Base-by-base conservation (phyloP, 2,888 invertebrate species). In the Drosophila ustulata region DNA sequence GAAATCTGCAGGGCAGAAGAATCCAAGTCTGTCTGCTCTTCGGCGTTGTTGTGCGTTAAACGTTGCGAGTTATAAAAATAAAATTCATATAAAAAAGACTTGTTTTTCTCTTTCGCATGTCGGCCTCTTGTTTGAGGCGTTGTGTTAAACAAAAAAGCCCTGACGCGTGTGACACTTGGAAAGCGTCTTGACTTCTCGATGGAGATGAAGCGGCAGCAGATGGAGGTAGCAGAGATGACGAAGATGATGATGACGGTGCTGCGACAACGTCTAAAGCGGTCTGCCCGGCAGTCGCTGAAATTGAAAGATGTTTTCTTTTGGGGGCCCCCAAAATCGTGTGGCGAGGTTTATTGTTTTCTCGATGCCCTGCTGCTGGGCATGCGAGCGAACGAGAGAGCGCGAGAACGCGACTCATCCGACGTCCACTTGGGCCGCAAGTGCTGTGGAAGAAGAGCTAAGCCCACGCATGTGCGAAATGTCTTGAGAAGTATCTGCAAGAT, bases 151-250 rank as follows among this genome's bases (percentile, higher is more conserved):
- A 78, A 75, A 80, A 75, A 77, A 70, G 51, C 65, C 68, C 77
- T 75, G 84, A 68, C 75, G 84, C 77, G 75, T 86, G 77, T 77
- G 81, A 76, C 86, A 83, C 57, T 59, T 78, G 83, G 59, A 75
- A 65, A 80, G 69, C 58, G 62, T 56, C 58, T 57, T 71, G 68
- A 67, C 68, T 82, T 64, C 69, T 71, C 56, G 34, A n/a, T 51
- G 51, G 45, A 18, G 43, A 51, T 49, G 47, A 39, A 13, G 59
- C 28, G 18, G 46, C 25, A 43, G 55, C 6, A 18, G 47, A 3
- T 18, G 41, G 18, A 18, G 9, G 37, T 6, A 18, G 26, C 9
- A 13, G 53, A 23, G 45, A 26, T 39, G 69, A 32, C 34, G 59
- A 53, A 50, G 71, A 39, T 39, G 66, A 39, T 11, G 45, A 26